Evolutionary conservation across 2,113 vertebrate species (phyloP), one percentile per base, ranked within the genome.

Genomic region (Seriola quinqueradiata): DNA sequence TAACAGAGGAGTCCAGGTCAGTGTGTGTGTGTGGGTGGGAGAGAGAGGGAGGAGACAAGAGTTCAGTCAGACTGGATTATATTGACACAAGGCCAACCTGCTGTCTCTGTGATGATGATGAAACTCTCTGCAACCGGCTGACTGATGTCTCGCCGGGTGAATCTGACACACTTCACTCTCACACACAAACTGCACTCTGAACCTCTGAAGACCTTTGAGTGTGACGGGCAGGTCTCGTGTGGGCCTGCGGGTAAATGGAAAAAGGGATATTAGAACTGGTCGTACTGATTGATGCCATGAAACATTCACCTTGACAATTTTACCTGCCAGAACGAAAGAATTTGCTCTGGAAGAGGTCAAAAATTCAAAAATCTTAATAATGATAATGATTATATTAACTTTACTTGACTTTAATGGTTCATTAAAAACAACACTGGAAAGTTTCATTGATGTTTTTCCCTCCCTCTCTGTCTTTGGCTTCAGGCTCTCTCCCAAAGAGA

Each of bases 401-500:
- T 28, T 28, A 28, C 28, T 28, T 28, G 28, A 28, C 28, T 28
- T 28, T 28, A 28, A 28, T 2, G 28, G 28, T 28, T 28, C 28
- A 28, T 28, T 28, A 28, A 28, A 28, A 28, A 28, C 28, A 28
- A 28, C 28, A 23, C 5, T 52, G 17, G 5, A 42, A 44, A 23
- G 12, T 65, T 21, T 42, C 5, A 21, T 21, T 52, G 19, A 8
- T 50, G 14, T 23, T 17, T 17, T 8, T 55, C 32, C 21, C 5
- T 34, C 12, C 36, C 28, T 61, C 3, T 1, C 9, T 36, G 0
- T 68, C 23, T 58, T 8, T 34, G 2, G 21, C 63, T 58, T 4
- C 87, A 98, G 97, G 97, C 97, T 4, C 93, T 98, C n/a, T 99
- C 97, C 70, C 97, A 97, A 32, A 92, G 97, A 78, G 97, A 98